phyloP scores from a whole-genome alignment of 2,113 vertebrate species.

The Myxocyprinus asiaticus region DNA sequence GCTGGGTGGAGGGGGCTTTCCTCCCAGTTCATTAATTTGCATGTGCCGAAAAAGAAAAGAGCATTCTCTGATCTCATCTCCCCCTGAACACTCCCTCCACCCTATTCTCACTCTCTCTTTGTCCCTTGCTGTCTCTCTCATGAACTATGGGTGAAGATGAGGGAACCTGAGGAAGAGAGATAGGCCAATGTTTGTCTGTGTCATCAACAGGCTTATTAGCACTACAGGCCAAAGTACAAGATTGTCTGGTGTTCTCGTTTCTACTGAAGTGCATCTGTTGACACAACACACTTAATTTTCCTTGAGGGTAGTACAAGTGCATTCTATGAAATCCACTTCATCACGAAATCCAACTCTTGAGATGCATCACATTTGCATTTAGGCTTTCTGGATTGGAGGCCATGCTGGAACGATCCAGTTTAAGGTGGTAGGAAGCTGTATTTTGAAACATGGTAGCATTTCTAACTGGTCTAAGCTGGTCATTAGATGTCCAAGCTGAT shows the following conservation, averaged over 20 bases:
- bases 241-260: neutral
- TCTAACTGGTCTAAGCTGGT: too few relatives aligned
- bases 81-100: neutral
- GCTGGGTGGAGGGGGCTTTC: slow-evolving; percentile 33
- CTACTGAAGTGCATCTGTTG: slow-evolving; percentile 7
- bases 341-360: neutral
- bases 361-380: neutral
- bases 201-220: neutral
- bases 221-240: slow-evolving; percentile 19
- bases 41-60: slow-evolving; percentile 57
- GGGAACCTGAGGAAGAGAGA: neutral
- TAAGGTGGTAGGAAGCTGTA: too few relatives aligned
- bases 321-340: slow-evolving; percentile 7
- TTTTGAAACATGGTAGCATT: too few relatives aligned
- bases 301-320: neutral
- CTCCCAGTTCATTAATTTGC: slow-evolving; percentile 60
- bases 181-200: neutral
- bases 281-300: neutral
- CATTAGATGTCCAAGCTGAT: too few relatives aligned
- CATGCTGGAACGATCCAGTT: too few relatives aligned
- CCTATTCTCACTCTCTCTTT: neutral
- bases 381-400: neutral
- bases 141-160: neutral
- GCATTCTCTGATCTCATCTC: slow-evolving; percentile 31
- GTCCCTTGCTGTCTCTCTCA: slow-evolving; percentile 31